These are phyloP conservation scores for Tipula helvola DNA, from an alignment of 2,888 invertebrate species.

Conservation along the genomic window DNA sequence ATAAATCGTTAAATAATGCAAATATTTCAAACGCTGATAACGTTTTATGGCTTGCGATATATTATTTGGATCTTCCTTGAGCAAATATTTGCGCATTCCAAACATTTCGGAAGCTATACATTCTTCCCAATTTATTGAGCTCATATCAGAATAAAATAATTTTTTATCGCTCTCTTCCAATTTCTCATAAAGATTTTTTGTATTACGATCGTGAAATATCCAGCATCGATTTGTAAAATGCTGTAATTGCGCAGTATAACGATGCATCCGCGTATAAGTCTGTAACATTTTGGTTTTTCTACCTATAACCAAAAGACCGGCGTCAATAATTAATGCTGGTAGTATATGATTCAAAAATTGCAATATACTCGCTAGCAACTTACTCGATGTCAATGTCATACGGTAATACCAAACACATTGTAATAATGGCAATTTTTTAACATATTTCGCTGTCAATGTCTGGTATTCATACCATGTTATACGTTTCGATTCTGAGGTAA, in stretches of 20 bases:
- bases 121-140: conserved; percentile 53
- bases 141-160: conserved; percentile 63
- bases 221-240: conserved; percentile 68
- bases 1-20: conserved; percentile 17
- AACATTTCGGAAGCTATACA: conserved; percentile 56
- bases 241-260: conserved; percentile 52
- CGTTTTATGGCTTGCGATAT: conserved; percentile 47
- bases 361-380: neutral
- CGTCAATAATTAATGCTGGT: conserved; percentile 49
- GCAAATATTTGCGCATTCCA: conserved; percentile 61
- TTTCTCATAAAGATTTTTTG: conserved; percentile 37
- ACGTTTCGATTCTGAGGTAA: conserved; percentile 66
- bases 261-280: conserved; percentile 67
- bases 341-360: conserved; percentile 44
- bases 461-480: conserved; percentile 66
- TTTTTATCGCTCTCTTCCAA: conserved; percentile 33
- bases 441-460: conserved; percentile 38
- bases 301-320: conserved; percentile 40
- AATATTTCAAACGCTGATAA: conserved; percentile 29
- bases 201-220: conserved; percentile 53
- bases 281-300: conserved; percentile 51
- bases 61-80: conserved; percentile 62
- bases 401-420: conserved; percentile 58
- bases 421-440: too few species aligned
- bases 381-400: conserved; percentile 29